phyloP scores from a whole-genome alignment of 2,797 vertebrate genomes.

The Aplochiton taeniatus region DNA sequence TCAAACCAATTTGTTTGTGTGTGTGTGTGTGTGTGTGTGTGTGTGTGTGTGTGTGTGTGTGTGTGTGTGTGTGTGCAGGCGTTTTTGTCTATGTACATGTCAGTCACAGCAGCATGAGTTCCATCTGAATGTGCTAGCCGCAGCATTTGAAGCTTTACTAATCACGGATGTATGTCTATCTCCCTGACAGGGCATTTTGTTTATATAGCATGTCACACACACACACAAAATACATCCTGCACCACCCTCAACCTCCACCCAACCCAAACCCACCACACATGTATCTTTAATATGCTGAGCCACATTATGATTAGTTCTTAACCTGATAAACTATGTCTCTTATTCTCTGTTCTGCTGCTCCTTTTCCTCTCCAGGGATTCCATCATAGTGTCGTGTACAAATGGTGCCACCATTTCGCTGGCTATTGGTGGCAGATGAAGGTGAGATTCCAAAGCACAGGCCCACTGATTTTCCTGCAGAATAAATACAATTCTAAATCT shows the following conservation, averaged over 20 bases:
- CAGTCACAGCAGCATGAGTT: constrained; percentile 34
- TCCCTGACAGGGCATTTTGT: constrained; percentile 63
- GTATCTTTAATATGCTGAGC: too few species aligned
- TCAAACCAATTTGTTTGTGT: too few species aligned
- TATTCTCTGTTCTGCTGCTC: background rate
- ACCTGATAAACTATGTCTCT: constrained; percentile 5
- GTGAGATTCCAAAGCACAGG: constrained; percentile 64
- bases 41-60: constrained; percentile 6
- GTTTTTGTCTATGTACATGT: background rate
- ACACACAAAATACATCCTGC: constrained; percentile 43
- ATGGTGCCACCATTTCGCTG: constrained; percentile 98
- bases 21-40: background rate
- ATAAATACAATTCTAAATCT: too few species aligned
- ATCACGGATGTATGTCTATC: constrained; percentile 47
- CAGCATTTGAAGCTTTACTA: constrained; percentile 61
- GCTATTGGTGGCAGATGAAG: constrained; percentile 98
- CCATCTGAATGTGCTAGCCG: constrained; percentile 55
- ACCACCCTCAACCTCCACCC: constrained; percentile 31
- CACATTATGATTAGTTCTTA: background rate
- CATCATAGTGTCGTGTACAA: constrained; percentile 93
- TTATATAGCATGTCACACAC: constrained; percentile 56
- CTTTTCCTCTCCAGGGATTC: constrained; percentile 82
- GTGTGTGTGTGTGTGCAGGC: constrained; percentile 3
- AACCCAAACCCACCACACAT: background rate
- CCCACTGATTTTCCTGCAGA: background rate